Base-by-base conservation (phyloP, 2,888 invertebrate species). In the Onthophagus sagittarius region DNA sequence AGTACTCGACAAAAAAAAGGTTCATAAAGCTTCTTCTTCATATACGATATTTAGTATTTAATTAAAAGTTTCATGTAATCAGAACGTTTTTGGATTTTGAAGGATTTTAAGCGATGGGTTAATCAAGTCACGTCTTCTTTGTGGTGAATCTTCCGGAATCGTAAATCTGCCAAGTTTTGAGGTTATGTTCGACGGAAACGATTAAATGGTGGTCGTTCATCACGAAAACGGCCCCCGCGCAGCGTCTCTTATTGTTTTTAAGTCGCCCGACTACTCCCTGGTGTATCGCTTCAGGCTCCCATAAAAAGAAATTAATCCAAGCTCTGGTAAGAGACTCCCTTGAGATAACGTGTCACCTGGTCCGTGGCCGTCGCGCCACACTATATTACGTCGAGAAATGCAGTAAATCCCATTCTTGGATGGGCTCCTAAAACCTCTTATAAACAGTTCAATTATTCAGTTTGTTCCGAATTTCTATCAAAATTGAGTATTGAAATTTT, bases 161-260 rank as follows among this genome's bases (percentile, higher is more conserved):
- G 67, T 67, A 67, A 67, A 67, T 67, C 67, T 67, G 23, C 32
- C 67, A 67, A 67, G 31, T 67, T 67, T 67, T 23, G 67, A 67
- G 67, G 67, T 67, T 67, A 67, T 67, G 67, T 67, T 67, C 67
- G 67, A 67, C 23, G 32, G 32, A 32, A 23, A 7, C 67, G 67
- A 67, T 67, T 67, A 67, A n/a, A 67, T 31, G 15, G 67, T 5
- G n/a, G 31, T 6, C 67, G 32, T 67, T 53, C 39, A 53, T 53
- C 39, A 53, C 39, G 39, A 53, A 53, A 53, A 53, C 67, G 67
- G n/a, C 32, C 67, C 23, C 67, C 31, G 31, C 23, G 67, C 15
- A 31, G 67, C 67, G 67, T 67, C 31, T 67, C 67, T 67, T 67
- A 67, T 67, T 67, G 67, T 67, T 67, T 67, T 67, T 67, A 31